These are phyloP conservation scores for Nothoprocta perdicaria DNA, from an alignment of 2,113 vertebrate species.

Conservation along the genomic window DNA sequence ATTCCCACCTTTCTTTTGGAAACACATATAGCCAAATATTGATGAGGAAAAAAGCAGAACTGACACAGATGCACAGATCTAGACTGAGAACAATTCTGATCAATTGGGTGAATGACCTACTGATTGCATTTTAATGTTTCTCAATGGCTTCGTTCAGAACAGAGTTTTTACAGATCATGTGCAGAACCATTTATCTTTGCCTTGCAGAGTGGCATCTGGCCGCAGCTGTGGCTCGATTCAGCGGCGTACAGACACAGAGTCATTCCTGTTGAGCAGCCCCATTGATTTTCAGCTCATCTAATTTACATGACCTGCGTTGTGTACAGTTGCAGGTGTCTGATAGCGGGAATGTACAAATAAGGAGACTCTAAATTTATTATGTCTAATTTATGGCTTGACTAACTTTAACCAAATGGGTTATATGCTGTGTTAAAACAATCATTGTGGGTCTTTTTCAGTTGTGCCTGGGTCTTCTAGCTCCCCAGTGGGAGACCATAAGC, in stretches of 20 bases:
- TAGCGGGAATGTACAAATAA: background rate
- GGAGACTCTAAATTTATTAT: background rate
- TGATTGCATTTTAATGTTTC: background rate
- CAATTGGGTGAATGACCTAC: background rate
- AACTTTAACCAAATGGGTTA: background rate
- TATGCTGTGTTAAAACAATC: background rate
- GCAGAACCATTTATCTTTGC: background rate
- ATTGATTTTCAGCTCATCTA: background rate
- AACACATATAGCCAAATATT: background rate
- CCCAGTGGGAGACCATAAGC: background rate
- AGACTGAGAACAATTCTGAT: background rate
- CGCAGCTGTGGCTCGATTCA: background rate
- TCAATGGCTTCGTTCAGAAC: background rate
- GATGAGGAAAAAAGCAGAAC: background rate
- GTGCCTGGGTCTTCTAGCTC: background rate
- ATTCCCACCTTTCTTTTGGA: background rate
- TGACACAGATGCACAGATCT: background rate
- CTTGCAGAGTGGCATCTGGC: background rate
- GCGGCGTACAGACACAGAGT: background rate
- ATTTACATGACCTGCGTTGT: background rate
- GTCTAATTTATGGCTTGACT: background rate
- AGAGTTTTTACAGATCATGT: background rate
- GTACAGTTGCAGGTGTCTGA: background rate
- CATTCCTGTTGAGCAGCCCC: background rate
- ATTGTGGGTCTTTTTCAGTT: background rate